Evolutionary conservation across 2,797 vertebrate species (phyloP).

Genomic region (Calcarius lapponicus): DNA sequence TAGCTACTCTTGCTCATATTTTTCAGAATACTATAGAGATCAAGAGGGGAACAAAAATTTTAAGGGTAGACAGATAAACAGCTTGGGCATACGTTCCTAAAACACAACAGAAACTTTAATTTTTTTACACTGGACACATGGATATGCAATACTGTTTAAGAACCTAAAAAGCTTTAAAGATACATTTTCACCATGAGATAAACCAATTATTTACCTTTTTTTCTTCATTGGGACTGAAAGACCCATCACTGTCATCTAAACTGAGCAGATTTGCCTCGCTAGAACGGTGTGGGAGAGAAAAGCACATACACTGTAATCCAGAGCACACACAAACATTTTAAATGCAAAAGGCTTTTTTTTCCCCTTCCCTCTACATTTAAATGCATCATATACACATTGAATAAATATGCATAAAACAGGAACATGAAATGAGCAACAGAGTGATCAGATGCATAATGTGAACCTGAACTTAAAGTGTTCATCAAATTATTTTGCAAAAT

Average conservation of each 20-base stretch:
- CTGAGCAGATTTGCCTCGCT: slow-evolving; percentile 82
- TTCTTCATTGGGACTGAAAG: slow-evolving; percentile 76
- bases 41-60: not conserved
- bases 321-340: not conserved
- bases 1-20: not conserved
- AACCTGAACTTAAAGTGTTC: not conserved
- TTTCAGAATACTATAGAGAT: not conserved
- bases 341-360: not conserved
- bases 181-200: not conserved
- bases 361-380: not conserved
- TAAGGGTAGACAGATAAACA: not conserved
- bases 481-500: not conserved
- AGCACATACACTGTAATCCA: not conserved
- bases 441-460: not conserved
- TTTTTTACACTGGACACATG: not conserved
- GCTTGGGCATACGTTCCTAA: not conserved
- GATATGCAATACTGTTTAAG: not conserved
- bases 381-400: not conserved
- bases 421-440: not conserved
- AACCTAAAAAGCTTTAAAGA: not conserved
- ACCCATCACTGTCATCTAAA: slow-evolving; percentile 81
- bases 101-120: not conserved
- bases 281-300: slow-evolving; percentile 19
- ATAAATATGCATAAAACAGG: not conserved
- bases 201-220: slow-evolving; percentile 82